Evolutionary conservation across 2,797 vertebrate species (phyloP), one percentile per base, ranked within the genome.

Genomic region (Cossypha niveicapilla): DNA sequence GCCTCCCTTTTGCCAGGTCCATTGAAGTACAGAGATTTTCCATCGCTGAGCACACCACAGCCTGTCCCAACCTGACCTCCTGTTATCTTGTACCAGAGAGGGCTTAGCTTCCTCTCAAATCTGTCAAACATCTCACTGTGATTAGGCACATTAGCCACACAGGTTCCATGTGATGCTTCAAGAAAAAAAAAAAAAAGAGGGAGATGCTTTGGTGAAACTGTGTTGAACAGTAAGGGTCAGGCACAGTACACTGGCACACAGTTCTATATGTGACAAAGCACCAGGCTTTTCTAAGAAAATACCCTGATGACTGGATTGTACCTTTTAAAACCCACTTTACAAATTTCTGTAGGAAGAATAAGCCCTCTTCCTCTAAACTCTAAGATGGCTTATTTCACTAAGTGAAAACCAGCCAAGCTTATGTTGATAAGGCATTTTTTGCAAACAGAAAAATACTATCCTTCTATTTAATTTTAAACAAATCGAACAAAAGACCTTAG

Each of bases 101-200:
- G 98, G 94, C 98, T 99, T 80, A 99, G 98, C 96, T 99, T 99
- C 71, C 98, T 99, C 97, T 99, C 99, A 96, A 99, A 99, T 81
- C 98, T 98, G 97, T 99, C 99, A 6, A 98, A 98, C 97, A 99
- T 98, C 98, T 99, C 99, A 61, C 98, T 98, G 95, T 98, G 98
- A 93, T 98, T 98, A 76, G 98, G 98, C 61, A 98, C 96, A 30
- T 98, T 98, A 14, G 99, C 98, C 50, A 99, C 98, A 95, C 99
- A 99, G 91, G 98, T 99, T 93, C 99, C 99, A 94, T 99, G 98
- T 9, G 99, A 98, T 75, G 99, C 99, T 99, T 91, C 54, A 70
- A 70, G 73, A 7, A 34, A 54, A 32, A 78, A 91, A 94, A 48
- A 18, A 35, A 30, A 18, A 35, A 32, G 11, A 75, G 19, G 73